phyloP scores from a whole-genome alignment of 2,888 invertebrate genomes.

The Hofmannophila pseudospretella region DNA sequence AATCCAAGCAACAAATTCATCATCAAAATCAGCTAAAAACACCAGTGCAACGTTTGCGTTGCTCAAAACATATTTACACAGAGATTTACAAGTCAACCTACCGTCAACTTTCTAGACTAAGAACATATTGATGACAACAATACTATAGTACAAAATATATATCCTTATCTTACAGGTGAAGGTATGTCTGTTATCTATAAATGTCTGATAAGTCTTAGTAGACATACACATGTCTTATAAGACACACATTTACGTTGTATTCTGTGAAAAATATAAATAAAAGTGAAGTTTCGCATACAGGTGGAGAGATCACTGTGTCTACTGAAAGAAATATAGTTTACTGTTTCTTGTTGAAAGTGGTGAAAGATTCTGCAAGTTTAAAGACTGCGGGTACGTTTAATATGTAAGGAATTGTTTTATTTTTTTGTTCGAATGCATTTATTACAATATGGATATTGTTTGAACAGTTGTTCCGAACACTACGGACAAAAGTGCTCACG shows the following conservation, averaged over 20 bases:
- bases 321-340: no score
- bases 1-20: no score
- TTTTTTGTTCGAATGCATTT: no score
- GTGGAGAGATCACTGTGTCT: no score
- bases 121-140: constrained; percentile 26
- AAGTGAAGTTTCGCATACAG: neutral
- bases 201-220: constrained; percentile 9
- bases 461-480: no score
- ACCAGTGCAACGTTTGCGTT: neutral
- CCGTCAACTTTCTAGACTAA: constrained; percentile 26
- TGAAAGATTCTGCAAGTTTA: no score
- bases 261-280: neutral
- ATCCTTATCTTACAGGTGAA: constrained; percentile 18
- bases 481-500: no score
- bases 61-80: neutral
- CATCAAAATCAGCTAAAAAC: no score
- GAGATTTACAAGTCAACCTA: neutral
- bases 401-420: no score
- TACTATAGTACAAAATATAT: constrained; percentile 26
- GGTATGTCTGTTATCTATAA: constrained; percentile 12
- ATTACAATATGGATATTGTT: no score
- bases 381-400: no score
- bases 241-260: neutral
- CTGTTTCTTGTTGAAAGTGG: no score
- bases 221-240: neutral